phyloP scores from a whole-genome alignment of 2,888 invertebrate species.

The Pseudeuparius sepicola region DNA sequence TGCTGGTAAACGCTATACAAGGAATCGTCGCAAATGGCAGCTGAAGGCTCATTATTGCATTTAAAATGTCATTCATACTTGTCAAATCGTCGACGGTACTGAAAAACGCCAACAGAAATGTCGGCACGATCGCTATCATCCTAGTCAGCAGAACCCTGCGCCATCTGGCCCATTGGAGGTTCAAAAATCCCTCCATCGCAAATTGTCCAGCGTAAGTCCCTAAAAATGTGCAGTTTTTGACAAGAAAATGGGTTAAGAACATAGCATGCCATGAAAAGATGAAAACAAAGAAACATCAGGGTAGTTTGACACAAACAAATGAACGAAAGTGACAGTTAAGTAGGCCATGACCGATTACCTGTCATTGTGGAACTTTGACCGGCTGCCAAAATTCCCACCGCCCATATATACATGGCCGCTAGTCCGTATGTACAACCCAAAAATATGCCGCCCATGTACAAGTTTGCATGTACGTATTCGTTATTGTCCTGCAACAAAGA shows the following conservation, averaged over 20 bases:
- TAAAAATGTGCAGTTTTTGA: slow-evolving; percentile 22
- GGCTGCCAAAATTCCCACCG: slow-evolving; percentile 69
- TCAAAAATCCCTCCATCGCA: slow-evolving; percentile 81
- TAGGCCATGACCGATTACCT: no score
- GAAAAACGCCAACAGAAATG: slow-evolving; percentile 60
- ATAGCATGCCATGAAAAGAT: background rate
- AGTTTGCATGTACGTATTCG: slow-evolving; percentile 51
- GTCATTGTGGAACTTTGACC: slow-evolving; percentile 82
- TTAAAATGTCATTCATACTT: slow-evolving; percentile 74
- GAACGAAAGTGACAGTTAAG: no score
- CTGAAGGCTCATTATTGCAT: slow-evolving; percentile 79
- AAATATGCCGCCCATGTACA: slow-evolving; percentile 65
- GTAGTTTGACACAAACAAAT: background rate
- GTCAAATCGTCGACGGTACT: slow-evolving; percentile 60
- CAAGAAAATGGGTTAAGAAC: no score
- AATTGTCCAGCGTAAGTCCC: slow-evolving; percentile 78
- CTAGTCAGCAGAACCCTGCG: slow-evolving; percentile 72
- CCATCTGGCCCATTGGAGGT: slow-evolving; percentile 79
- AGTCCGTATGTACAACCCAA: slow-evolving; percentile 68
- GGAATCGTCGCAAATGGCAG: slow-evolving; percentile 82
- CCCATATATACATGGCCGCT: slow-evolving; percentile 78
- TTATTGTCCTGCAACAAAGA: slow-evolving; percentile 28
- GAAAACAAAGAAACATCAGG: background rate
- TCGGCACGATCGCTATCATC: slow-evolving; percentile 67
- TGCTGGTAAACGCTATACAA: slow-evolving; percentile 77